Conservation (phyloP, 2,888 invertebrate genomes). For the Dryobotodes eremita region DNA sequence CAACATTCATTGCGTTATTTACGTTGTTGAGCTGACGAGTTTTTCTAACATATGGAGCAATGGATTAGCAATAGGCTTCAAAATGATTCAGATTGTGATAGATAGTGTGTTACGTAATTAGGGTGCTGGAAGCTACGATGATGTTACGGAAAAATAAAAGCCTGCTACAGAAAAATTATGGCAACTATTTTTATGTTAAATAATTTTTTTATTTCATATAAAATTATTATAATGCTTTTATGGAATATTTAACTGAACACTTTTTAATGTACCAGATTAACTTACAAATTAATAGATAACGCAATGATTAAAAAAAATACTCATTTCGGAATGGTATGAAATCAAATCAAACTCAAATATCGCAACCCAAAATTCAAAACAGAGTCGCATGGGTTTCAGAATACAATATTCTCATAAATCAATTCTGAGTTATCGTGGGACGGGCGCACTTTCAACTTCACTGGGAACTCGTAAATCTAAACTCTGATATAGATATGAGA, state of each 20-base stretch:
- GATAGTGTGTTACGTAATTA: too few relatives aligned
- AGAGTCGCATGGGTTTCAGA: slow-evolving; percentile 4
- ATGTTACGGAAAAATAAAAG: neutral
- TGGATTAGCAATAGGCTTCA: too few relatives aligned
- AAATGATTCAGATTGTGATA: too few relatives aligned
- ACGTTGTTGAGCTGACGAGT: too few relatives aligned
- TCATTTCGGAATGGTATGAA: too few relatives aligned
- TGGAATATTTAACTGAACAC: too few relatives aligned
- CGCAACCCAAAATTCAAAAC: slow-evolving; percentile 5
- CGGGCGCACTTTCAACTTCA: slow-evolving; percentile 63
- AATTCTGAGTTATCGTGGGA: slow-evolving; percentile 48
- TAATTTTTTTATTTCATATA: neutral
- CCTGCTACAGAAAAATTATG: neutral
- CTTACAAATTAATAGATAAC: neutral
- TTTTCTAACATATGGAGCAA: too few relatives aligned
- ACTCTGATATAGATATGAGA: slow-evolving; percentile 60
- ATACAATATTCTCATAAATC: slow-evolving; percentile 50
- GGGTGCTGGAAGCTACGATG: neutral
- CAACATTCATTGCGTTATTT: too few relatives aligned
- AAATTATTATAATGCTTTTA: too few relatives aligned
- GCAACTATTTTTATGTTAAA: neutral
- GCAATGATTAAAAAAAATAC: neutral
- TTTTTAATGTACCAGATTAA: neutral
- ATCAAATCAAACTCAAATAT: too few relatives aligned
- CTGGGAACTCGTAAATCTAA: slow-evolving; percentile 73